Percentiles rank a stretch among this genome's conserved stretches.
phyloP scores from a whole-genome alignment of 2,113 vertebrate genomes.

The Sylvia atricapilla region DNA sequence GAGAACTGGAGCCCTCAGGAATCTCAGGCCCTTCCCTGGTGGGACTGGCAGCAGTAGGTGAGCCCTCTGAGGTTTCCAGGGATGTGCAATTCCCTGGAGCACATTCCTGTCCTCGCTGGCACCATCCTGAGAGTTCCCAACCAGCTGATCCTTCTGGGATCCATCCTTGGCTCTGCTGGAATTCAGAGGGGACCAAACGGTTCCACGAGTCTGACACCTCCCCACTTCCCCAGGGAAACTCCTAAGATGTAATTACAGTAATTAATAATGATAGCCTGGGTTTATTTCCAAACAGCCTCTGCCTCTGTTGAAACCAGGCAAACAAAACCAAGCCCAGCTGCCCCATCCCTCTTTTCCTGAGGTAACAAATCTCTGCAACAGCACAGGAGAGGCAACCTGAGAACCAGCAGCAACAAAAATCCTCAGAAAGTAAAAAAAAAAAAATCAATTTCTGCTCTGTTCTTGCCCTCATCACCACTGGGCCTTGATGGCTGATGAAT shows the following conservation, averaged over 20 bases:
- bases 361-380: background rate
- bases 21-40: background rate
- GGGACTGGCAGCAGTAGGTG: background rate
- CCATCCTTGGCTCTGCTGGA: background rate
- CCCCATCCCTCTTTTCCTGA: background rate
- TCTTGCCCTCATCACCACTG: background rate
- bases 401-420: background rate
- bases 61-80: background rate
- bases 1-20: background rate
- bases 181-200: fast-evolving
- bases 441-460: background rate
- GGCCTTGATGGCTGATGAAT: background rate
- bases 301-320: background rate
- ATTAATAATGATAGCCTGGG: background rate
- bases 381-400: background rate
- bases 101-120: background rate
- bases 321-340: background rate
- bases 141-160: background rate
- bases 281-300: background rate
- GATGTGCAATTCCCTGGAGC: background rate
- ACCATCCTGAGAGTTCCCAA: background rate
- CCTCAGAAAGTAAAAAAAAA: background rate
- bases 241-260: background rate
- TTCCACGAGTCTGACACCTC: background rate
- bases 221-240: background rate